These are phyloP conservation scores for Eledona agricola DNA, from an alignment of 2,888 invertebrate genomes.

Conservation along the genomic window DNA sequence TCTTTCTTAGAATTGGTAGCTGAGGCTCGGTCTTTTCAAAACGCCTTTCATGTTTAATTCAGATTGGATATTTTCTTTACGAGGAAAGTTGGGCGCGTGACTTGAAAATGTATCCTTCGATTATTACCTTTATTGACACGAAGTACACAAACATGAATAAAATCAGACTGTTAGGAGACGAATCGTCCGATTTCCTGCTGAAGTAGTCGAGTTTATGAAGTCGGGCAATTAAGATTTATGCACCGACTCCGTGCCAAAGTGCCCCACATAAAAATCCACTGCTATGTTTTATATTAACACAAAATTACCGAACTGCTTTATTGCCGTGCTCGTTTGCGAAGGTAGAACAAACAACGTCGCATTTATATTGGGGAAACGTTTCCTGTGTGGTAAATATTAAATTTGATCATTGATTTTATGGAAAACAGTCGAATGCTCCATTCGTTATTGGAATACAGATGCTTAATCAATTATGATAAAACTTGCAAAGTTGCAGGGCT, in stretches of 20 bases:
- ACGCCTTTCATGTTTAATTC: slow-evolving; percentile 60
- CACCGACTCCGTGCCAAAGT: slow-evolving; percentile 26
- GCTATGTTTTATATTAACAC: slow-evolving; percentile 13
- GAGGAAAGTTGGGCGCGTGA: slow-evolving; percentile 49
- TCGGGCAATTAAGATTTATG: slow-evolving; percentile 34
- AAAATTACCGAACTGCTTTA: slow-evolving; percentile 10
- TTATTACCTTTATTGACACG: slow-evolving; percentile 52
- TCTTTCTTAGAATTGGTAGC: slow-evolving; percentile 51
- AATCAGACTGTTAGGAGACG: slow-evolving; percentile 33
- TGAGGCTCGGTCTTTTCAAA: slow-evolving; percentile 46
- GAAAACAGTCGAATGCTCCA: slow-evolving; percentile 37
- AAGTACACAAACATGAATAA: slow-evolving; percentile 45
- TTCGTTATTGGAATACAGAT: slow-evolving; percentile 40
- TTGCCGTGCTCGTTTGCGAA: slow-evolving; percentile 1
- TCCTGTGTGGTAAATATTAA: slow-evolving; percentile 38
- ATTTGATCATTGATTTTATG: slow-evolving; percentile 43
- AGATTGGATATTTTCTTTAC: slow-evolving; percentile 56
- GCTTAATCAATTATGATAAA: slow-evolving; percentile 44
- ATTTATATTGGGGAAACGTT: slow-evolving; percentile 36
- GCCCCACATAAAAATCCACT: slow-evolving; percentile 22
- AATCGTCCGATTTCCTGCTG: slow-evolving; percentile 14
- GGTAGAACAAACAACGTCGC: slow-evolving; percentile 12
- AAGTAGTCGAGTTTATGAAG: slow-evolving; percentile 26
- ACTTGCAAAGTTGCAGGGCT: no score
- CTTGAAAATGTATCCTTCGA: slow-evolving; percentile 52